phyloP scores from a whole-genome alignment of 2,888 invertebrate species.

The Alitta virens region DNA sequence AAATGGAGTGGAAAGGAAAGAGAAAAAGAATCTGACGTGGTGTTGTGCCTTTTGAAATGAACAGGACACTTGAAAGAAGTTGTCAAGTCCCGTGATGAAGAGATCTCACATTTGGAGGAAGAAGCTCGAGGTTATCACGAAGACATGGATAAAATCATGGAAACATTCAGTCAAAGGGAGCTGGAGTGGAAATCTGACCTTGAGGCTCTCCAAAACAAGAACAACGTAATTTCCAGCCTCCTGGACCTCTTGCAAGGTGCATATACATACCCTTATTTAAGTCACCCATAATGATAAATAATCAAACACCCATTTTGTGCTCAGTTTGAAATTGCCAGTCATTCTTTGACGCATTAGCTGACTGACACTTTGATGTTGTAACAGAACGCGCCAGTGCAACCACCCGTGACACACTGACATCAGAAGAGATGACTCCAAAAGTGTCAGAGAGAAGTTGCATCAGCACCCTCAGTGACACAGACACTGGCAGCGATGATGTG shows the following conservation, averaged over 20 bases:
- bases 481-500: slow-evolving; percentile 51
- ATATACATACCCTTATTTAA: too few species aligned
- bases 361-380: slow-evolving; percentile 26
- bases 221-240: slow-evolving; percentile 45
- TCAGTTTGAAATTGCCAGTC: too few species aligned
- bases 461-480: slow-evolving; percentile 40
- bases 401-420: slow-evolving; percentile 44
- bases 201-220: slow-evolving; percentile 46
- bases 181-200: slow-evolving; percentile 43
- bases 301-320: too few species aligned
- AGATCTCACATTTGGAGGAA: slow-evolving; percentile 67
- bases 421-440: slow-evolving; percentile 23
- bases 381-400: slow-evolving; percentile 51
- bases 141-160: slow-evolving; percentile 36
- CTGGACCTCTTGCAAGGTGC: slow-evolving; percentile 36
- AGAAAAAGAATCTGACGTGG: too few species aligned
- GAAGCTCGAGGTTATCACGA: slow-evolving; percentile 38
- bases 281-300: too few species aligned
- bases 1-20: too few species aligned
- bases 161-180: slow-evolving; percentile 41
- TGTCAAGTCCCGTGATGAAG: slow-evolving; percentile 61
- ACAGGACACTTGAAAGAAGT: slow-evolving; percentile 37
- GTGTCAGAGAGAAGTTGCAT: slow-evolving; percentile 20
- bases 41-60: slow-evolving; percentile 6
- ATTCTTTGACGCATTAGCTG: too few species aligned